Base-by-base conservation (phyloP, 2,113 vertebrate genomes). In the Pedionomus torquatus region DNA sequence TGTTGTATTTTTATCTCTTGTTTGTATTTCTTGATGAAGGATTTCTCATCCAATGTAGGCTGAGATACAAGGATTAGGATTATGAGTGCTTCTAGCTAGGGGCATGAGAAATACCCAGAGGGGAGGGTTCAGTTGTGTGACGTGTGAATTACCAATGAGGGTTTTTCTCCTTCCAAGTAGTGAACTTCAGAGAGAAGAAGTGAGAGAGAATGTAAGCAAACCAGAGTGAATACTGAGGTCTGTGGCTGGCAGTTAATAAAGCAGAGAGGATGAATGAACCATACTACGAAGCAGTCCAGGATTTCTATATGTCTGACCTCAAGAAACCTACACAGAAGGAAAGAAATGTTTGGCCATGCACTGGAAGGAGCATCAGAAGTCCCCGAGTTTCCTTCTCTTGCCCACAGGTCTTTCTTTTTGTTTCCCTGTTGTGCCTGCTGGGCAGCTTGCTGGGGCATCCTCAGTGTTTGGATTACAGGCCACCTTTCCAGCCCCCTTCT, bases 391-490 rank as follows among this genome's bases (percentile, higher is more conserved):
- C 35, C 39, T 70, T 82, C 52, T 58, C 24, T 90, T 68, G 74
- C 48, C 66, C 63, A 12, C 4, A 1, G 33, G 95, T 71, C 16
- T 92, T 7, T 68, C n/a, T 90, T 58, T 92, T 76, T 52, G 48
- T 97, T 55, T 88, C 39, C 46, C 35, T 71, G 3, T 55, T 97
- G 37, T 91, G 76, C 65, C 75, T 71, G n/a, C 51, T 84, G 39
- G 94, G 49, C 54, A 35, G 83, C 30, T 91, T 98, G 41, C 93
- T 94, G 60, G 97, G 97, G 44, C 99, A 99, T 77, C 99, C 98
- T 35, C 98, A 99, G 94, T 99, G 99, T 80, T 96, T 99, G 97
- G 98, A 99, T 96, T 99, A 98, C 0, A 91, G 98, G 68, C 98
- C 96, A 0, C 98, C 99, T 19, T 99, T 99, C 93, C 98, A 97